Conservation (phyloP, 53 echinoderm and acorn worm genomes). For the Astropecten irregularis region DNA sequence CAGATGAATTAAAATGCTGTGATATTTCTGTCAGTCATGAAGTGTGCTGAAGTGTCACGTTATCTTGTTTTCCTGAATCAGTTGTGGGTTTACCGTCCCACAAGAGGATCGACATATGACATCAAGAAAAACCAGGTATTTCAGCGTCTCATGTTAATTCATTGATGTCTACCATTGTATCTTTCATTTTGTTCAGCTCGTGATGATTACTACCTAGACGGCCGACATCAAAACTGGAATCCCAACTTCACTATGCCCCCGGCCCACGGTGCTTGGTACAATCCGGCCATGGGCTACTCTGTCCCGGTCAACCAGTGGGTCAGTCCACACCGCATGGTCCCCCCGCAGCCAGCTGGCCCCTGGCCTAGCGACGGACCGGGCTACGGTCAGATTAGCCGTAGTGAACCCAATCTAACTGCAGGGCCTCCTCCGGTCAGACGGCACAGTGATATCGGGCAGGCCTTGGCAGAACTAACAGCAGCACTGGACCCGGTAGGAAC, state of each 20-base stretch:
- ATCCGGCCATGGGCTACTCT: slow-evolving; percentile 35
- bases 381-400: slow-evolving; percentile 10
- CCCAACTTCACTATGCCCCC: slow-evolving; percentile 46
- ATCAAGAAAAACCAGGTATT: no score
- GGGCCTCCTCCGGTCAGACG: slow-evolving; percentile 48
- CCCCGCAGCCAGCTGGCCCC: slow-evolving; percentile 27
- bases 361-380: slow-evolving; percentile 40
- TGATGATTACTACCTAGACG: slow-evolving; percentile 42
- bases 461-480: not conserved
- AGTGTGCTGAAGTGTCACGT: no score
- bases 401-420: slow-evolving; percentile 21
- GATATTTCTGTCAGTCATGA: no score
- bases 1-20: no score
- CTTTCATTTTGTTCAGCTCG: slow-evolving; percentile 6
- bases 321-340: slow-evolving; percentile 64
- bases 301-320: slow-evolving; percentile 66
- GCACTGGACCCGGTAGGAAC: not conserved
- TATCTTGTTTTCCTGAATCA: no score
- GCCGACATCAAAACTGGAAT: slow-evolving; percentile 23
- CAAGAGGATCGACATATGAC: no score
- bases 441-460: slow-evolving; percentile 36
- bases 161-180: no score
- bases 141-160: no score
- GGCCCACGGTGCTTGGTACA: slow-evolving; percentile 48
- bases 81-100: no score